Base-by-base conservation (phyloP, 2,113 vertebrate species). In the Gallinago paraguaiae region DNA sequence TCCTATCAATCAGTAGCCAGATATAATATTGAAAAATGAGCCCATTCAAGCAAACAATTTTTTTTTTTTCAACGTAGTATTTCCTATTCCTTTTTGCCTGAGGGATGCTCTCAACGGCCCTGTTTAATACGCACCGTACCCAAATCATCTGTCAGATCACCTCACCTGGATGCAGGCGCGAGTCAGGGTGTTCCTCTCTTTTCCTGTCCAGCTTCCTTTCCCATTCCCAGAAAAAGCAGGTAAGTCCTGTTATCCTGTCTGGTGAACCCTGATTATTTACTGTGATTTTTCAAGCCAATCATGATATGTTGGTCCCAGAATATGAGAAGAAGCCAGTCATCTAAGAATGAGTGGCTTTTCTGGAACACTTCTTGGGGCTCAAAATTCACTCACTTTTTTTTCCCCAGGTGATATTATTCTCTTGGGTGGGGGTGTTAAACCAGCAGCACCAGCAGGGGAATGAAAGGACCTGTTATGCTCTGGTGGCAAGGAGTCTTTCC, bases 191-290 rank as follows among this genome's bases (percentile, higher is more conserved):
- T 33, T 94, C 82, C 91, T 81, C 68, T 76, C 82, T 72, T 67
- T 54, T 90, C 86, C 96, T 91, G 91, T 64, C 91, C 96, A 81
- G 86, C 76, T 76, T 30, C 10, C 6, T 74, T 69, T 79, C 86
- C 86, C 77, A 53, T 37, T 82, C 94, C 69, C 91, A 92, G 79
- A 74, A 78, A 80, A 83, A 94, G 94, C 94, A 94, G 95, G 94
- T 83, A 96, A 95, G 17, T 95, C 91, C 86, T 96, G 92, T 94
- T 92, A 80, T 3, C 94, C 96, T 70, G 94, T 83, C 94, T 97
- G 88, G 6, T 25, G 41, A 93, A 6, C 25, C 31, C 22, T 83
- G 90, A 80, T 70, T 86, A 77, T 77, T 94, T 77, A 35, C 88
- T 45, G 45, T 50, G 85, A 54, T 25, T 88, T 90, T 51, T 95